Conservation (phyloP, 2,113 vertebrate species). For the Prochilodus magdalenae region DNA sequence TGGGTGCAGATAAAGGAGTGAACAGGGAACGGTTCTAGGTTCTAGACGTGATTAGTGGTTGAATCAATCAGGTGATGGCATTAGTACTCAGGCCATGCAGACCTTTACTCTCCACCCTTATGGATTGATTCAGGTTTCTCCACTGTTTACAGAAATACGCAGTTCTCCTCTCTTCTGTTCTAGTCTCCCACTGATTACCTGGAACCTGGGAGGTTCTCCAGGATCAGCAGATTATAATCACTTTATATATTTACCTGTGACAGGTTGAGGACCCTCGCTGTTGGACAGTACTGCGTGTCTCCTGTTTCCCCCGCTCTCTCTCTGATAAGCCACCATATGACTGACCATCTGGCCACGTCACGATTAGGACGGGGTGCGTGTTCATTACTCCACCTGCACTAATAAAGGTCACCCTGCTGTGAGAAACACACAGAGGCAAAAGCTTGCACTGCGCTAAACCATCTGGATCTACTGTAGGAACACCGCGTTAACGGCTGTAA, state of each 20-base stretch:
- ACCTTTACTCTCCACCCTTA: too few species aligned
- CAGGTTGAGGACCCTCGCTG: not conserved
- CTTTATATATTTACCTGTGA: not conserved
- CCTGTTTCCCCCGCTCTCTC: not conserved
- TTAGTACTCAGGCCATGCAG: too few species aligned
- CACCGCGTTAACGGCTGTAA: slow-evolving; percentile 25
- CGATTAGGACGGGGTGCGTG: slow-evolving; percentile 32
- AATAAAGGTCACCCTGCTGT: slow-evolving; percentile 33
- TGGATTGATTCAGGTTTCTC: too few species aligned
- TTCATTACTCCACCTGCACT: slow-evolving; percentile 14
- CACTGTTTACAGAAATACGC: too few species aligned
- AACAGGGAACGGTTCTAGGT: too few species aligned
- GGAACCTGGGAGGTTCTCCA: too few species aligned
- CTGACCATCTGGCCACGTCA: slow-evolving; percentile 5
- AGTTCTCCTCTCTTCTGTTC: too few species aligned
- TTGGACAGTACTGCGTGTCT: not conserved
- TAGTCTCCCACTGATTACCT: too few species aligned
- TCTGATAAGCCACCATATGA: slow-evolving; percentile 8
- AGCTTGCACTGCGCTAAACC: not conserved
- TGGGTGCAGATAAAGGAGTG: too few species aligned
- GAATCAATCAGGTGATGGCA: too few species aligned
- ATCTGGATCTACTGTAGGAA: slow-evolving; percentile 40
- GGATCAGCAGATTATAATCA: too few species aligned
- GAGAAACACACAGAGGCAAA: not conserved
- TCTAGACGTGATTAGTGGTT: too few species aligned